Percentiles rank a stretch among this genome's conserved stretches.
Evolutionary conservation across 2,797 vertebrate genomes (phyloP).

Genomic region (Naso thynnoides): DNA sequence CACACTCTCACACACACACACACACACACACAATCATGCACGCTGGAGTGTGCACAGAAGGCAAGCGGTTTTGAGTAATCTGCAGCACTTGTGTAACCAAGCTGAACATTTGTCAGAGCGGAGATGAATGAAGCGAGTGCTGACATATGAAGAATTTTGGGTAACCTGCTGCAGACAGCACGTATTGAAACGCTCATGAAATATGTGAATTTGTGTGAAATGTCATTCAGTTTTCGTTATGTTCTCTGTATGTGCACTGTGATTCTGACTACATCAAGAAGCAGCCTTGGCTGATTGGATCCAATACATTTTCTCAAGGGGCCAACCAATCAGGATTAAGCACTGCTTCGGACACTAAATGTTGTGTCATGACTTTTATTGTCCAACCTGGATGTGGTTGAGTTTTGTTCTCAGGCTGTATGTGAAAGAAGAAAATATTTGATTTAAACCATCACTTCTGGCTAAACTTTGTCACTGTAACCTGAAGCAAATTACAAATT

Average conservation of each 20-base stretch:
- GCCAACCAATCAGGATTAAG: conserved; percentile 9
- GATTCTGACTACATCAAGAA: neutral
- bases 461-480: neutral
- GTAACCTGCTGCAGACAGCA: too few relatives aligned
- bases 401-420: too few relatives aligned
- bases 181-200: neutral
- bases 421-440: too few relatives aligned
- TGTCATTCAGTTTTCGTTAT: neutral
- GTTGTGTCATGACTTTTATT: neutral
- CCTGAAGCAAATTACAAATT: neutral
- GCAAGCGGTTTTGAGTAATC: conserved; percentile 31
- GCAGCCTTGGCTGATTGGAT: neutral
- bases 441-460: neutral
- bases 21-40: conserved; percentile 17
- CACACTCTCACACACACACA: conserved; percentile 10
- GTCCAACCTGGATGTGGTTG: neutral
- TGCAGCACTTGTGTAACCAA: conserved; percentile 31
- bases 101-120: conserved; percentile 24
- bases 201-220: neutral
- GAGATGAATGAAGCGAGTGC: neutral
- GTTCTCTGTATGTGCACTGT: neutral
- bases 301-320: neutral
- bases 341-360: neutral
- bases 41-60: conserved; percentile 7
- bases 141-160: conserved; percentile 4